Conservation (phyloP, 2,797 vertebrate genomes). For the Amniataba percoides region DNA sequence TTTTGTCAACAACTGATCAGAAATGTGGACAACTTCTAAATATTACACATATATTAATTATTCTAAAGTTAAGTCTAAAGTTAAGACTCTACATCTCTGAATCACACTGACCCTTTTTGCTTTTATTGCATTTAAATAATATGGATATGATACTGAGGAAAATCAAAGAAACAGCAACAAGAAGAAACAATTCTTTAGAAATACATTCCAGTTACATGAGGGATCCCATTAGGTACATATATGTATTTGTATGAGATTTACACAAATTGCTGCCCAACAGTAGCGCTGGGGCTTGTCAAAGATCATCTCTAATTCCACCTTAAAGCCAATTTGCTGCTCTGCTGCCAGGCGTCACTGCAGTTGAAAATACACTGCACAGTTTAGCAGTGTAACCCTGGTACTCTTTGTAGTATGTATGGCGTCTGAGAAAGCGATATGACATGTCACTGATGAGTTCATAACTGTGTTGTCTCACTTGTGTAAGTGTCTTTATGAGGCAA, state of each 20-base stretch:
- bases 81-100: neutral
- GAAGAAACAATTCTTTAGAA: neutral
- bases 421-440: neutral
- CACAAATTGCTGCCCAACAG: slow-evolving; percentile 12
- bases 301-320: slow-evolving; percentile 58
- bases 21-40: neutral
- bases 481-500: too few species aligned
- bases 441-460: neutral
- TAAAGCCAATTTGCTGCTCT: slow-evolving; percentile 63
- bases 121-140: neutral
- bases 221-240: neutral
- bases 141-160: neutral
- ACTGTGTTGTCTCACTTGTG: too few species aligned
- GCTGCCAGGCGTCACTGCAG: slow-evolving; percentile 11
- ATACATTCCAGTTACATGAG: neutral
- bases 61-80: neutral
- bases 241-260: neutral
- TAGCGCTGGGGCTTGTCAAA: slow-evolving; percentile 36
- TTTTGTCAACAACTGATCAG: neutral
- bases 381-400: neutral
- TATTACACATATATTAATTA: neutral
- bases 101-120: neutral
- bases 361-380: neutral
- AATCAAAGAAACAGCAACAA: neutral
- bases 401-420: neutral